These are phyloP conservation scores for Brachionus plicatilis DNA, from an alignment of 1,140 invertebrate species.

Conservation along the genomic window DNA sequence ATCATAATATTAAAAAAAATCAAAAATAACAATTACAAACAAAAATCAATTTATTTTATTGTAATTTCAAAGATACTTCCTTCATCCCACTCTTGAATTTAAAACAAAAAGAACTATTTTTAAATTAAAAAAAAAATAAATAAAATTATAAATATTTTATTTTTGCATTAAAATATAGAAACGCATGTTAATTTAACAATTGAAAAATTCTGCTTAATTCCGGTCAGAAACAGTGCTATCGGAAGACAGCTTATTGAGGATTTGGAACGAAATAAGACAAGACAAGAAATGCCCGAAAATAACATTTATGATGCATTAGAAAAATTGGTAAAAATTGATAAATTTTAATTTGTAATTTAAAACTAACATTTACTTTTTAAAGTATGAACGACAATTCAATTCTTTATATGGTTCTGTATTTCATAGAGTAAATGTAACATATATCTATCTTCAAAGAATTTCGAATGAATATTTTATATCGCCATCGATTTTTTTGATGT, in stretches of 20 bases:
- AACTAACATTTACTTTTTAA: not conserved
- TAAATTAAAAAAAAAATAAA: too few relatives aligned
- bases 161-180: not conserved
- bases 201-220: not conserved
- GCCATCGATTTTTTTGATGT: not conserved
- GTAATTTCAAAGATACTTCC: too few relatives aligned
- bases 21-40: too few relatives aligned
- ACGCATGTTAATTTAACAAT: not conserved
- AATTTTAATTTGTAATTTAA: not conserved
- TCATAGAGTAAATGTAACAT: not conserved
- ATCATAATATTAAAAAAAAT: too few relatives aligned
- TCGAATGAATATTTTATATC: not conserved
- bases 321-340: not conserved
- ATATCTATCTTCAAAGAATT: not conserved
- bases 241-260: not conserved
- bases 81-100: too few relatives aligned
- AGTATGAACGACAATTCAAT: not conserved
- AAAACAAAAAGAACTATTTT: too few relatives aligned
- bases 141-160: too few relatives aligned
- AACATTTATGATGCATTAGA: not conserved
- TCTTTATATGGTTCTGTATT: not conserved
- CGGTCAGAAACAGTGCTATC: not conserved
- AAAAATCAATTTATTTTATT: too few relatives aligned
- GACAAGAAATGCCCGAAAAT: not conserved
- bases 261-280: not conserved